A percentile compares a stretch with the other conserved stretches of the same genome.
These are phyloP conservation scores for Saccopteryx bilineata DNA, from an alignment of 2,113 vertebrate species.

Conservation along the genomic window DNA sequence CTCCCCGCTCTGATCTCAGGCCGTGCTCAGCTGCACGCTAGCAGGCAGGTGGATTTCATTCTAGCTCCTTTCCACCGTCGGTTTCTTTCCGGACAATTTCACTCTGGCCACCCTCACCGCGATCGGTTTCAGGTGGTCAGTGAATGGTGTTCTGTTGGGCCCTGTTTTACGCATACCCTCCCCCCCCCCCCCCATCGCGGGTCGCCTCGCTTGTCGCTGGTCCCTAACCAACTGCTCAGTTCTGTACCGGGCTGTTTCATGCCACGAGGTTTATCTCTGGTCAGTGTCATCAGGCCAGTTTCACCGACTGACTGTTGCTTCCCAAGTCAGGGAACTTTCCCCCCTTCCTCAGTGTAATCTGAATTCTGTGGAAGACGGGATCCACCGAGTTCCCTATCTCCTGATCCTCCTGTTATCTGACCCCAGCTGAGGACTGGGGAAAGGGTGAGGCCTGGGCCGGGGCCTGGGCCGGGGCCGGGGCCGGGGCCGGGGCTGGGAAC, in stretches of 20 bases:
- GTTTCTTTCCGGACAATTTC: neutral
- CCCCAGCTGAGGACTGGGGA: neutral
- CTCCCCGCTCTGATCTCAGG: neutral
- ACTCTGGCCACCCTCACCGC: neutral
- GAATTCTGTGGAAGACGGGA: neutral
- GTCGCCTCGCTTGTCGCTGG: no score
- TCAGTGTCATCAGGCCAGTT: neutral
- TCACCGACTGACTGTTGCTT: neutral
- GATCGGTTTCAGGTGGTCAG: neutral
- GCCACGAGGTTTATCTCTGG: neutral
- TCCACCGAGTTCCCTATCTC: neutral
- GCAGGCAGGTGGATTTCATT: constrained; percentile 74
- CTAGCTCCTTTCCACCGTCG: neutral
- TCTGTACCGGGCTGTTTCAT: neutral
- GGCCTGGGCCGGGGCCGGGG: neutral
- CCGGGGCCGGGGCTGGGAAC: neutral
- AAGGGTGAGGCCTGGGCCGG: neutral
- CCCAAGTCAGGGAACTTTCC: neutral
- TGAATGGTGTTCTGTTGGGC: neutral
- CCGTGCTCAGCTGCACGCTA: neutral
- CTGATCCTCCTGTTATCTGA: neutral
- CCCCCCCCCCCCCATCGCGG: neutral
- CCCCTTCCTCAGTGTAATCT: neutral
- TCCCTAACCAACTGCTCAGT: neutral
- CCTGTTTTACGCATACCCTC: neutral